Percentiles rank a stretch among this genome's conserved stretches.
phyloP scores from a whole-genome alignment of 1,140 invertebrate genomes.

The Aradophagus sp. region DNA sequence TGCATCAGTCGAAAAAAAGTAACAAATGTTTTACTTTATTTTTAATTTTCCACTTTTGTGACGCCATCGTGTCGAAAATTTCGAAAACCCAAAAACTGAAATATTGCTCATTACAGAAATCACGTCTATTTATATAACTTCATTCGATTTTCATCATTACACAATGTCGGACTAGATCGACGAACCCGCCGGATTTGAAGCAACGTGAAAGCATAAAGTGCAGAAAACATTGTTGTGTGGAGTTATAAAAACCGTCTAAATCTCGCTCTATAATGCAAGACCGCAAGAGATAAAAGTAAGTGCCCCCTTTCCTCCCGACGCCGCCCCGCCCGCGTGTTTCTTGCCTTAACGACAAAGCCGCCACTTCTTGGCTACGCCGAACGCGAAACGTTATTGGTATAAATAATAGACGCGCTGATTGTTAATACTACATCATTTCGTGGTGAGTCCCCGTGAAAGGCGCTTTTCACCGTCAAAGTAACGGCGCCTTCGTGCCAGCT shows the following conservation, averaged over 20 bases:
- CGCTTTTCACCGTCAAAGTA: constrained; percentile 22
- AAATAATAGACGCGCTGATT: constrained; percentile 54
- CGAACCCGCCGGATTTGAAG: constrained; percentile 19
- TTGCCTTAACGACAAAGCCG: constrained; percentile 11
- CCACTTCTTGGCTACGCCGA: constrained; percentile 28
- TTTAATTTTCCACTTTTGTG: too few species aligned
- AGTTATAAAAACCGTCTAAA: constrained; percentile 47
- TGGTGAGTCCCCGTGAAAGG: constrained; percentile 40
- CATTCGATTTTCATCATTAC: constrained; percentile 40
- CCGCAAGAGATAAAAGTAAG: constrained; percentile 37
- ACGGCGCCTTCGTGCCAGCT: neutral
- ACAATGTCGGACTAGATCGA: constrained; percentile 40
- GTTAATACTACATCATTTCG: constrained; percentile 49
- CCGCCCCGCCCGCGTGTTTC: constrained; percentile 8
- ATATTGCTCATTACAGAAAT: constrained; percentile 9
- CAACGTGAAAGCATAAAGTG: constrained; percentile 54
- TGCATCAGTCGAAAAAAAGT: too few species aligned
- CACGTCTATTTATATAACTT: constrained; percentile 35
- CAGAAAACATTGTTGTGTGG: constrained; percentile 38
- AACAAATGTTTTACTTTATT: too few species aligned
- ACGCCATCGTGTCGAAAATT: too few species aligned
- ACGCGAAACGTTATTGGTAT: constrained; percentile 50
- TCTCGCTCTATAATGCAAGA: constrained; percentile 54
- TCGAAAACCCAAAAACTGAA: too few species aligned
- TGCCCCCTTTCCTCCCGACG: constrained; percentile 6